These are phyloP conservation scores for Synergus laeviventris DNA, from an alignment of 2,888 invertebrate species.

Conservation along the genomic window DNA sequence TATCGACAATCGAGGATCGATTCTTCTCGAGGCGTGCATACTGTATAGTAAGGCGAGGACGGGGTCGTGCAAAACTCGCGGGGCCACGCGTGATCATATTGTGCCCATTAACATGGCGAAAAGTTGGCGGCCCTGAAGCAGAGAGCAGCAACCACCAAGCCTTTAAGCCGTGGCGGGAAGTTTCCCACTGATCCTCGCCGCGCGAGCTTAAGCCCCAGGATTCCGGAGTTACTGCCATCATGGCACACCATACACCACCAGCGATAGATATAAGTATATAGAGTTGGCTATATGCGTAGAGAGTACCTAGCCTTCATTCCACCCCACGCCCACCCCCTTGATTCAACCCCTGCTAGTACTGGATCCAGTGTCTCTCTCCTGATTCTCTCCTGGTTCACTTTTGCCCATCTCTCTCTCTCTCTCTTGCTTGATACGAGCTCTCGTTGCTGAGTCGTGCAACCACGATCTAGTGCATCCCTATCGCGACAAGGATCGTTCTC, in stretches of 20 bases:
- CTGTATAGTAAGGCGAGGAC: too few species aligned
- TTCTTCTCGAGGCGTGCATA: conserved; percentile 17
- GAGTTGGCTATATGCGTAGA: conserved; percentile 58
- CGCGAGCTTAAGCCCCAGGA: conserved; percentile 67
- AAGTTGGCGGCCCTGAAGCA: conserved; percentile 70
- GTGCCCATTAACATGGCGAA: conserved; percentile 73
- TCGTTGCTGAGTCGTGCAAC: conserved; percentile 45
- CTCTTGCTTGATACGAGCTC: conserved; percentile 29
- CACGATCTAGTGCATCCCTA: conserved; percentile 70
- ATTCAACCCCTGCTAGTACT: neutral
- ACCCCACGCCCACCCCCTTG: conserved; percentile 43
- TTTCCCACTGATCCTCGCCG: conserved; percentile 75
- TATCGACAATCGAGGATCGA: conserved; percentile 8
- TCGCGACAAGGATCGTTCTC: conserved; percentile 71
- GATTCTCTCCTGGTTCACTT: conserved; percentile 56
- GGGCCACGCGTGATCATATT: conserved; percentile 70
- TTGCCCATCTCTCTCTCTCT: conserved; percentile 48
- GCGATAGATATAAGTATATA: conserved; percentile 65
- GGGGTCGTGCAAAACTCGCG: conserved; percentile 37
- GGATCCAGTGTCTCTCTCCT: conserved; percentile 26
- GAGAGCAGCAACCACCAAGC: conserved; percentile 74
- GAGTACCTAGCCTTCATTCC: conserved; percentile 55
- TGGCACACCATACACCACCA: conserved; percentile 72
- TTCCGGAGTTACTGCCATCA: conserved; percentile 75
- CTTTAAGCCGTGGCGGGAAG: conserved; percentile 75